Base-by-base conservation (phyloP, 2,888 invertebrate genomes). In the Ypsolopha sequella region DNA sequence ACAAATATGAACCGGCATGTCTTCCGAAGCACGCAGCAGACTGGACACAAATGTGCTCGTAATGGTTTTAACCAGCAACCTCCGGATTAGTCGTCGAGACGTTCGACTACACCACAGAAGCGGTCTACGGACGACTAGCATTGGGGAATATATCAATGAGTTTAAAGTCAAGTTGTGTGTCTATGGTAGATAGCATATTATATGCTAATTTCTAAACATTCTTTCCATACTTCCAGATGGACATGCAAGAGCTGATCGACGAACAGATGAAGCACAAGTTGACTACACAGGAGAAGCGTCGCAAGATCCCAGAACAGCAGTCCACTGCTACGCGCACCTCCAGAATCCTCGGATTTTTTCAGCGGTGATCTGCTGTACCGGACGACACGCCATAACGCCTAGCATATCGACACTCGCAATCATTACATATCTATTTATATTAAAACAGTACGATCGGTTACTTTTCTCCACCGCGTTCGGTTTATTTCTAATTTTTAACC, bases 231-330 rank as follows among this genome's bases (percentile, higher is more conserved):
- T 84, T 85, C 6, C 88, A 96, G 93, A 95, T 96, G 92, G 97
- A 97, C 76, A 96, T 97, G 95, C 96, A 97, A 67, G 94, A 95
- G 67, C 86, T 97, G 44, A 89, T 97, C 54, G 95, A 96, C 62
- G 96, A 96, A 66, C 97, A 97, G 75, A 93, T 97, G 89, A 92
- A 93, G 57, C 92, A 91, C 66, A 96, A 96, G 82, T 86, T 97
- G 60, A 90, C 92, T 54, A 89, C 91, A 51, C 87, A 90, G 63
- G 88, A 91, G 80, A 78, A 89, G 63, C 82, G 88, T 51, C 63
- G 82, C 64, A 76, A 87, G 66, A 73, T 87, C 50, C 80, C 79
- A 0, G 87, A 75, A 54, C 87, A 88, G 13, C 87, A 88, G 13
- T 55, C 67, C 6, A 65, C 71, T 0, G 77, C 80, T 36, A 78